Conservation (phyloP, 2,797 vertebrate species). For the Schizopygopsis pylzovi region DNA sequence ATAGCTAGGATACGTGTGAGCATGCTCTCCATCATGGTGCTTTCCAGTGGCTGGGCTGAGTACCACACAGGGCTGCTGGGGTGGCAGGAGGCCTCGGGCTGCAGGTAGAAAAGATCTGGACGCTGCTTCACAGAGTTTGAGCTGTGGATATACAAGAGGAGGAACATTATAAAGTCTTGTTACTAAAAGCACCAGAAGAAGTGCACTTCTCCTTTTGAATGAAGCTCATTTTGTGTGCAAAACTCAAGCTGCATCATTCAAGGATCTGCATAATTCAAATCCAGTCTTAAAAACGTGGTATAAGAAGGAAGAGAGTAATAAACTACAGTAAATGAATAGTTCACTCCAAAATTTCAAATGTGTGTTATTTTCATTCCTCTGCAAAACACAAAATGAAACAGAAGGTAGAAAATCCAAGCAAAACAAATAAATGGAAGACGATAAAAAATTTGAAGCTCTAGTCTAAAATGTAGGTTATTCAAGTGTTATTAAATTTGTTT, state of each 20-base stretch:
- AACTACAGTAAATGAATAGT: background rate
- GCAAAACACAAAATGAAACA: conserved; percentile 1
- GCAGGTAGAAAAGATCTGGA: conserved; percentile 91
- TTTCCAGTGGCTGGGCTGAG: conserved; percentile 87
- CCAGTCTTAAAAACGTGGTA: background rate
- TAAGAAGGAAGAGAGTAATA: background rate
- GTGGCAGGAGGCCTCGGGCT: conserved; percentile 85
- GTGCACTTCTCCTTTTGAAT: background rate
- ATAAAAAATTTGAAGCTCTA: background rate
- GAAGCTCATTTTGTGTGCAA: background rate
- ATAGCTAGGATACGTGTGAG: conserved; percentile 92
- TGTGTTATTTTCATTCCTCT: background rate
- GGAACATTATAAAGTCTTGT: background rate
- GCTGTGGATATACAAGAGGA: conserved; percentile 70
- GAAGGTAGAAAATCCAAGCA: background rate
- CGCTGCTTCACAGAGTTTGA: conserved; percentile 89
- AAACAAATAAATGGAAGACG: background rate
- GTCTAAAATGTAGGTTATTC: background rate
- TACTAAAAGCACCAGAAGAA: background rate
- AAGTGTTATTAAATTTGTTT: background rate
- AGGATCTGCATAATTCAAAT: background rate
- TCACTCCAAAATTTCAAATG: background rate
- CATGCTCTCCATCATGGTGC: conserved; percentile 91
- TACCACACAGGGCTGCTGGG: conserved; percentile 92
- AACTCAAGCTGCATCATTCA: background rate